phyloP scores from a whole-genome alignment of 2,113 vertebrate species.

The Xiphophorus couchianus region DNA sequence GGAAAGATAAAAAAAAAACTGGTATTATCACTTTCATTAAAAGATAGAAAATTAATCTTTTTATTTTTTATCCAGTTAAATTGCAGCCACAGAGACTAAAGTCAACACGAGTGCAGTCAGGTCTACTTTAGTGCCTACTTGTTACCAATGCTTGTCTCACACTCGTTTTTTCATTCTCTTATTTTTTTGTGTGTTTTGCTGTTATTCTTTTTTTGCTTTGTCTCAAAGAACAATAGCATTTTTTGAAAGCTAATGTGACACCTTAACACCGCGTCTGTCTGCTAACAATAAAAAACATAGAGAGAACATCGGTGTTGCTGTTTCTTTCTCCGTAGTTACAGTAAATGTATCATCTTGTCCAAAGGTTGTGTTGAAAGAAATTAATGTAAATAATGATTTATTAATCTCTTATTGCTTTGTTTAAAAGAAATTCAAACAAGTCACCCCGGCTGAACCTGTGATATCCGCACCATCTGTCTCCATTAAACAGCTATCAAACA shows the following conservation, averaged over 20 bases:
- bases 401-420: conserved; percentile 11
- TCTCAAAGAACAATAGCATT: conserved; percentile 9
- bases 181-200: conserved; percentile 10
- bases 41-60: conserved; percentile 13
- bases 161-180: conserved; percentile 4
- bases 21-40: conserved; percentile 29
- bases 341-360: too few species aligned
- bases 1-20: conserved; percentile 42
- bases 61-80: not conserved
- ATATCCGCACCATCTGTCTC: conserved; percentile 13
- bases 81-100: conserved; percentile 5
- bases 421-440: conserved; percentile 13
- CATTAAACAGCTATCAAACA: conserved; percentile 13
- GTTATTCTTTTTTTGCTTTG: conserved; percentile 1
- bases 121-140: not conserved
- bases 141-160: conserved; percentile 11
- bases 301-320: conserved; percentile 5
- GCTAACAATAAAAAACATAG: conserved; percentile 34
- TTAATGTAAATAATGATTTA: conserved; percentile 33
- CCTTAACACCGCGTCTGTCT: conserved; percentile 17
- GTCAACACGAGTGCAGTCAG: conserved; percentile 12
- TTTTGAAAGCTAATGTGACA: conserved; percentile 28
- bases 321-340: conserved; percentile 13
- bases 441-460: conserved; percentile 20
- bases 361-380: conserved; percentile 10